A percentile compares a stretch with the other conserved stretches of the same genome.
phyloP scores from a whole-genome alignment of 1,140 invertebrate species.

The Diachasma alloeum region DNA sequence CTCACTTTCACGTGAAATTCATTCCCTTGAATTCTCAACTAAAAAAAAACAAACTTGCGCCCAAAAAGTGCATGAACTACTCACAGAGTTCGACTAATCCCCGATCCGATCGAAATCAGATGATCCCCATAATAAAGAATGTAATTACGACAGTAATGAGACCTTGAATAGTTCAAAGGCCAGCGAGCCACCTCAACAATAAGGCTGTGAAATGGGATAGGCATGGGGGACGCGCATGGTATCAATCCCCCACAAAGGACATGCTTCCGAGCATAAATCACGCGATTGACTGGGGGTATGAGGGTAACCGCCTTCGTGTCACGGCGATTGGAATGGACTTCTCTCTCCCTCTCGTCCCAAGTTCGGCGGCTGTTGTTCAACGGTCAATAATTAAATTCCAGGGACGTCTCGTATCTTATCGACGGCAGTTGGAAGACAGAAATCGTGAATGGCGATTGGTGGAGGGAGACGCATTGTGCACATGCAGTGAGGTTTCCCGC shows the following conservation, averaged over 20 bases:
- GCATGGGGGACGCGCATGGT: background rate
- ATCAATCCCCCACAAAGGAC: slow-evolving; percentile 24
- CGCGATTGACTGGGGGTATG: slow-evolving; percentile 9
- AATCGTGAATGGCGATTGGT: background rate
- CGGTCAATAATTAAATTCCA: slow-evolving; percentile 40
- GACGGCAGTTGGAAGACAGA: background rate
- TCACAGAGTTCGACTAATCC: too few species aligned
- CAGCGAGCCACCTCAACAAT: background rate
- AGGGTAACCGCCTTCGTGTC: slow-evolving; percentile 3
- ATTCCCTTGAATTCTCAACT: too few species aligned
- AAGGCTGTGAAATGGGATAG: background rate
- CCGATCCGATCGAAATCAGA: too few species aligned
- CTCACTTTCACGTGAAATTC: too few species aligned
- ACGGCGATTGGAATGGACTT: background rate
- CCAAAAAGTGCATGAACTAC: too few species aligned
- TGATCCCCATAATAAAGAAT: background rate
- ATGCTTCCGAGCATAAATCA: slow-evolving; percentile 14
- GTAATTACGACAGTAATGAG: background rate
- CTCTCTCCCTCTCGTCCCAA: background rate
- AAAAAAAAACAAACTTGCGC: background rate
- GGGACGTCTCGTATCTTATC: slow-evolving; percentile 35
- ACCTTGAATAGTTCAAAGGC: slow-evolving; percentile 1
- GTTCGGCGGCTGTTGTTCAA: slow-evolving; percentile 26
- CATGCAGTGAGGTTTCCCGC: background rate
- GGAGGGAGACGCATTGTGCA: background rate